A percentile compares a stretch with the other conserved stretches of the same genome.
Conservation (phyloP, 2,888 invertebrate genomes). For the Eurytoma adleriae region DNA sequence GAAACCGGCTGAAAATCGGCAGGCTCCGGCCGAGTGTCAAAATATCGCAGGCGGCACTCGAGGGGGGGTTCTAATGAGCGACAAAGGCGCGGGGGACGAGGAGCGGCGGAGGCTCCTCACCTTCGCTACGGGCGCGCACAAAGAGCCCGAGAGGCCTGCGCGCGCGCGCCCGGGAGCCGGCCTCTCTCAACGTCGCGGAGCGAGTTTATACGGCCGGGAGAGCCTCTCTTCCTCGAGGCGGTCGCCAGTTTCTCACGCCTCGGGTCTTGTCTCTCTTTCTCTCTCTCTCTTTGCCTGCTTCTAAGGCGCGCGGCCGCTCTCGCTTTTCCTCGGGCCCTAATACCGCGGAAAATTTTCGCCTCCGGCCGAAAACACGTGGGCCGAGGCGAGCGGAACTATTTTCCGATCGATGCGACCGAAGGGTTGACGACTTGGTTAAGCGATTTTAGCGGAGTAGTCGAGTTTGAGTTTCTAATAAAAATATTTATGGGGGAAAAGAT, state of each 20-base stretch:
- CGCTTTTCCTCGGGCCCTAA: neutral
- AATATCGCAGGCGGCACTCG: neutral
- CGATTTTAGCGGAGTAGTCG: no score
- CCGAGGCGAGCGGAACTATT: no score
- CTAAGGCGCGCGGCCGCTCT: neutral
- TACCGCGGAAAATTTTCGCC: no score
- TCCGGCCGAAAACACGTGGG: no score
- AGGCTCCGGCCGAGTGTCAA: neutral
- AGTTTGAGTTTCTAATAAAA: no score
- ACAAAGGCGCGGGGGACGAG: conserved; percentile 24
- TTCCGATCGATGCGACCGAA: neutral
- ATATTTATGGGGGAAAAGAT: no score
- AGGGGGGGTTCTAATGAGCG: conserved; percentile 30
- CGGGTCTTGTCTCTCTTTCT: conserved; percentile 43
- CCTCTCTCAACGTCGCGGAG: neutral
- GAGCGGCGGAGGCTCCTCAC: conserved; percentile 12
- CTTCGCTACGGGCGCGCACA: conserved; percentile 24
- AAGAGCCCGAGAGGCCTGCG: conserved; percentile 18
- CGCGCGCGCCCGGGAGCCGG: conserved; percentile 16
- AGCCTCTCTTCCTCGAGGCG: conserved; percentile 54
- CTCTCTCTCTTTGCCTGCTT: neutral
- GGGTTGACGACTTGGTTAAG: neutral
- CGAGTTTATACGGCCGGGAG: conserved; percentile 6
- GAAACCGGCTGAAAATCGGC: neutral
- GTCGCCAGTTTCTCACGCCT: conserved; percentile 65